Evolutionary conservation across 2,888 invertebrate genomes (phyloP), one percentile per base, ranked within the genome.

Genomic region (Cantharis lateralis): DNA sequence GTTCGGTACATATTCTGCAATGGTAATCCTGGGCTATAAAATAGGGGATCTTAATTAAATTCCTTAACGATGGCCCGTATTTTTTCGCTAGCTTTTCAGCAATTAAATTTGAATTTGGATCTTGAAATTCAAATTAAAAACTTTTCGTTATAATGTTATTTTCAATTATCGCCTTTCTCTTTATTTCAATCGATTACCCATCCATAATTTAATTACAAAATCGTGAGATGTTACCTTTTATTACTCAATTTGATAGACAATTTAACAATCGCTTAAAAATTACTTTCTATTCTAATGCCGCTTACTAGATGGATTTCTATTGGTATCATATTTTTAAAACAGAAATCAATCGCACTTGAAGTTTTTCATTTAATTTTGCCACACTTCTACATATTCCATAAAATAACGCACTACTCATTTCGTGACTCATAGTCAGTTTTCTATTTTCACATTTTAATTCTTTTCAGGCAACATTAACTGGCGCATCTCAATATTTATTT

Each of bases 401-500:
- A 13, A 48, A 48, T 48, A 48, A 48, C 48, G 48, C n/a, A 48
- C n/a, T 11, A 28, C 26, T 3, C 26, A 24, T 11, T 28, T 15
- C 1, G 11, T 16, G 48, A n/a, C 48, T 70, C 48, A 32, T 10
- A 70, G 69, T 10, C 26, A 10, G 1, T 26, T 28, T 10, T 28
- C 11, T 28, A 28, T 3, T 28, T 28, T 18, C 11, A 5, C 15
- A 3, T 32, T 66, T 68, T 28, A n/a, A 24, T 72, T 10, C 11
- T 15, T 89, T 88, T 16, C 89, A 92, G 92, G 86, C 86, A 78
- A 89, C 90, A 74, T 87, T 92, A 79, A 88, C 88, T 62, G 88
- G 89, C 80, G 90, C 92, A 13, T 93, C 93, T 1, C 87, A 89
- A 80, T 89, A 90, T 78, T 87, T 93, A 63, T 90, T 91, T 84